These are phyloP conservation scores for Pygoscelis adeliae DNA, from an alignment of 2,113 vertebrate genomes.

Conservation along the genomic window DNA sequence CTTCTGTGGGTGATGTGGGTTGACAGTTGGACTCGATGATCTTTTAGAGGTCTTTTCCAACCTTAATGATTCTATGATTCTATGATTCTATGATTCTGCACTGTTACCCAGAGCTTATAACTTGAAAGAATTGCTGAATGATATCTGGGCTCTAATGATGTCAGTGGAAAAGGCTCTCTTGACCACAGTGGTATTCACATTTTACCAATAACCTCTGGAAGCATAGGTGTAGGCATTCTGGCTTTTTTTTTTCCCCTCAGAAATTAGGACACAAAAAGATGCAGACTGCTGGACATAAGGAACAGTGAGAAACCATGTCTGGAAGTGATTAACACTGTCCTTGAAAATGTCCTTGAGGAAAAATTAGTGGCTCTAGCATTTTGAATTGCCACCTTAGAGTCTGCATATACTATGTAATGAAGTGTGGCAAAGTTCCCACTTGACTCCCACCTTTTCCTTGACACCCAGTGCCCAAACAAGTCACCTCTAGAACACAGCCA, in stretches of 20 bases:
- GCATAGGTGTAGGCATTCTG: not conserved
- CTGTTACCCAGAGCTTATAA: not conserved
- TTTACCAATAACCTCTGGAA: not conserved
- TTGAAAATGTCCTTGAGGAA: constrained; percentile 33
- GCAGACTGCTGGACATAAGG: not conserved
- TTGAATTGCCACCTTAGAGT: not conserved
- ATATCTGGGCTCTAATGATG: not conserved
- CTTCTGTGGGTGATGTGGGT: not conserved
- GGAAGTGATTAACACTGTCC: not conserved
- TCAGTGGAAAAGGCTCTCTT: not conserved
- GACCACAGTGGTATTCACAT: not conserved
- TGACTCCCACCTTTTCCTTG: not conserved
- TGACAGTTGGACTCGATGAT: too few species aligned
- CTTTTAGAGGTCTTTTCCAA: too few species aligned
- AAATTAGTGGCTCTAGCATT: not conserved
- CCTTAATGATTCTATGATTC: too few species aligned
- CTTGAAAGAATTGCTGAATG: not conserved
- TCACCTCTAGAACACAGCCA: not conserved
- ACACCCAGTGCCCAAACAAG: not conserved
- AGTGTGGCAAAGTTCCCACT: not conserved
- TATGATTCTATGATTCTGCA: not conserved
- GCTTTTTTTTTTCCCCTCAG: not conserved
- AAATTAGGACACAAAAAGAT: not conserved
- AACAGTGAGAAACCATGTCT: not conserved
- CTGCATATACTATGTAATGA: not conserved